Base-by-base conservation (phyloP, 1,140 invertebrate species). In the Heliconius congener region DNA sequence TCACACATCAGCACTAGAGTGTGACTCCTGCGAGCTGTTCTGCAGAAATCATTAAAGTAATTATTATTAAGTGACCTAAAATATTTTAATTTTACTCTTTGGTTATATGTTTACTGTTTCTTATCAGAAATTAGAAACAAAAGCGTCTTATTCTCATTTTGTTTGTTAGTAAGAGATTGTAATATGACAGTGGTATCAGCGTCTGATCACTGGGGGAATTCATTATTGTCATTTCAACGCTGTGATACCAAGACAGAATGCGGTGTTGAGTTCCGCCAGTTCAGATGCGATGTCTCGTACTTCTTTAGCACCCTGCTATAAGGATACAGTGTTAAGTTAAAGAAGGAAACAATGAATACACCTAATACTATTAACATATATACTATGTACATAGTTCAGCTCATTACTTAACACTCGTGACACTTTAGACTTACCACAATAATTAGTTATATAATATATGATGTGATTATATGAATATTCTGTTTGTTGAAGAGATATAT, bases 1-100 rank as follows among this genome's bases (percentile, higher is more conserved):
- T 66, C 60, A 66, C 60, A 66, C 60, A 66, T 66, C 60, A 66
- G 60, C 60, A 66, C 60, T 66, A 66, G 60, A 66, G 60, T 66
- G 60, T 66, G 60, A 66, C 60, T 66, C 60, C 60, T 16, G 3
- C n/a, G 9, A 30, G 27, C 60, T 3, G 57, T 60, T 60, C 57
- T 66, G 60, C 23, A 66, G 60, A 66, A 66, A 66, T 66, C 13
- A 66, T 66, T 66, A 18, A 66, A 66, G 27, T 30, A 27, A 66
- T 66, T 60, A 60, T 60, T 60, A 27, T 60, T 13, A 66, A 66
- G 60, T 66, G 27, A 30, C 60, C 60, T 66, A 30, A 66, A 66
- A 66, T 60, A 60, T 66, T 66, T 66, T 16, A 66, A 66, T 66
- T 16, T 66, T 1, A 27, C 11, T 30, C 3, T 11, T 30, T 11